A percentile compares a stretch with the other conserved stretches of the same genome.
Evolutionary conservation across 2,797 vertebrate genomes (phyloP).

Genomic region (Chaenodraco wilsoni): DNA sequence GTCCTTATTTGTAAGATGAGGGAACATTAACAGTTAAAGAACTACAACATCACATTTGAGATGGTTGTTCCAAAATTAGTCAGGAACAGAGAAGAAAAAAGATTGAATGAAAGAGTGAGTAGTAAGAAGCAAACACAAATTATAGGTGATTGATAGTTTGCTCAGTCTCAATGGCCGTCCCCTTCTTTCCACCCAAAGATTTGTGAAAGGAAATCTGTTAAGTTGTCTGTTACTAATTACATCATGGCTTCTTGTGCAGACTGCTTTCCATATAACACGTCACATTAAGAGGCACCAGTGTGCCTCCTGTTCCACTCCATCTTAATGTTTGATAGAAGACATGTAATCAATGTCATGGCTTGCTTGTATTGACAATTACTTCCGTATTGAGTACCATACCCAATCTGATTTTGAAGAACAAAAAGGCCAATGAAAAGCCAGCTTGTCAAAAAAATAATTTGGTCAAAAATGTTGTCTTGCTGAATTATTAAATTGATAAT

Average conservation of each 20-base stretch:
- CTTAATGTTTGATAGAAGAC: constrained; percentile 35
- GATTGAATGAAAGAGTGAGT: neutral
- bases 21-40: neutral
- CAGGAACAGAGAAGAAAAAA: neutral
- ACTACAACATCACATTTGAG: neutral
- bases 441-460: constrained; percentile 5
- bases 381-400: constrained; percentile 14
- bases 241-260: constrained; percentile 14
- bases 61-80: neutral
- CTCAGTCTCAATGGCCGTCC: neutral
- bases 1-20: neutral
- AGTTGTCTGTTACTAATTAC: constrained; percentile 12
- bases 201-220: constrained; percentile 12
- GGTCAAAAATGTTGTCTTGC: neutral
- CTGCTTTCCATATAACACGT: constrained; percentile 16
- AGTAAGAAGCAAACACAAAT: constrained; percentile 1
- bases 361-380: constrained; percentile 38
- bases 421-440: neutral
- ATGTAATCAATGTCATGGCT: constrained; percentile 33
- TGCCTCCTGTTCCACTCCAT: constrained; percentile 12
- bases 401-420: constrained; percentile 9
- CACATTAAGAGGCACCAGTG: constrained; percentile 11
- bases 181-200: constrained; percentile 1
- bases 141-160: neutral
- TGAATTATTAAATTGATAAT: constrained; percentile 13